phyloP scores from a whole-genome alignment of 2,888 invertebrate genomes.

The Malacosoma neustria region DNA sequence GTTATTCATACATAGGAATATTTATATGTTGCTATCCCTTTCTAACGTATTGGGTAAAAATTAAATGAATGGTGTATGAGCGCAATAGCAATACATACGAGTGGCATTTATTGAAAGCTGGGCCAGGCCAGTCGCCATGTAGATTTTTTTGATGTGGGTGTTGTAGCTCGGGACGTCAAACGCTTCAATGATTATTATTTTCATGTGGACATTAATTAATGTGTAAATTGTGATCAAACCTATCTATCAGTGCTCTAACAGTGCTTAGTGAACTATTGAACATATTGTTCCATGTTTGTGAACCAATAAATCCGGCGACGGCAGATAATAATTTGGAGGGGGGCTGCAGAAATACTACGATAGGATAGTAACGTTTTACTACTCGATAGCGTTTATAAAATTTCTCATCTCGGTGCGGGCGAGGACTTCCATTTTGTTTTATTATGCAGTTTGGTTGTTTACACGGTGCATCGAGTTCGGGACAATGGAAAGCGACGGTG shows the following conservation, averaged over 20 bases:
- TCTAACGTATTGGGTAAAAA: conserved; percentile 64
- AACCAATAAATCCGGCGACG: conserved; percentile 51
- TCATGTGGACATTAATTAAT: conserved; percentile 60
- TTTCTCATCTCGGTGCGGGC: conserved; percentile 60
- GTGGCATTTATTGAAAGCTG: conserved; percentile 71
- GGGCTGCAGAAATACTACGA: conserved; percentile 73
- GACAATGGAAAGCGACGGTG: conserved; percentile 69
- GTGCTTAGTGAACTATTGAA: conserved; percentile 31
- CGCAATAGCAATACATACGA: conserved; percentile 66
- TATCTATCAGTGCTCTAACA: conserved; percentile 35
- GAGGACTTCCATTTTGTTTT: conserved; percentile 73
- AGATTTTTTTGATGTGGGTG: conserved; percentile 74
- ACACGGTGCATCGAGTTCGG: conserved; percentile 52
- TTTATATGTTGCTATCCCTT: conserved; percentile 58
- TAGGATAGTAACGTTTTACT: conserved; percentile 73
- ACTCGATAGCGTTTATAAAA: conserved; percentile 64
- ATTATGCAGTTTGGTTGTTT: conserved; percentile 68
- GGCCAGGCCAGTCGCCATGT: conserved; percentile 66
- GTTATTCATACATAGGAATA: conserved; percentile 71
- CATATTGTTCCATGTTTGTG: conserved; percentile 50
- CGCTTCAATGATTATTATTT: conserved; percentile 69
- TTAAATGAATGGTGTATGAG: conserved; percentile 70
- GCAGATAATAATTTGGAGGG: conserved; percentile 66
- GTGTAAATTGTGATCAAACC: conserved; percentile 48
- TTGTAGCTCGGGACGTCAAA: conserved; percentile 69